A percentile compares a stretch with the other conserved stretches of the same genome.
Conservation (phyloP, 2,113 vertebrate genomes). For the Holacanthus passer region DNA sequence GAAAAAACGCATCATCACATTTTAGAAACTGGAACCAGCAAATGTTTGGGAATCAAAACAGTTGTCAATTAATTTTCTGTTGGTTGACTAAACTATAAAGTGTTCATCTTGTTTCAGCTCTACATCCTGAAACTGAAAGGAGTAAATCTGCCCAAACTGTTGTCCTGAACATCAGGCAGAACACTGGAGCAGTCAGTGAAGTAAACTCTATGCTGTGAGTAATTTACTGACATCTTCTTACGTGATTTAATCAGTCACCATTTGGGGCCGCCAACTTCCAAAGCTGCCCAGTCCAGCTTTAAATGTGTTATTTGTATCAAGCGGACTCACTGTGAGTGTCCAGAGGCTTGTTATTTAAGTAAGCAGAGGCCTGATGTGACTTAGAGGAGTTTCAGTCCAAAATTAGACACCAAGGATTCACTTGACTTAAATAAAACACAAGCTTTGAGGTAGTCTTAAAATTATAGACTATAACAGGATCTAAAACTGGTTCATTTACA, state of each 20-base stretch:
- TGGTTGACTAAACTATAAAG: no score
- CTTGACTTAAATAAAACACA: no score
- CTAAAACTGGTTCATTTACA: neutral
- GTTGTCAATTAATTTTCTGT: no score
- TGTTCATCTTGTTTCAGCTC: no score
- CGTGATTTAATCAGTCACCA: neutral
- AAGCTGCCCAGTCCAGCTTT: constrained; percentile 2
- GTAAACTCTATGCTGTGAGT: neutral
- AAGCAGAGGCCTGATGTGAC: neutral
- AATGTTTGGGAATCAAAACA: no score
- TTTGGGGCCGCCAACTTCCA: neutral
- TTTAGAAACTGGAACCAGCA: no score
- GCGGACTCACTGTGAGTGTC: neutral
- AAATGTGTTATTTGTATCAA: neutral
- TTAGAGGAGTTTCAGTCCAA: neutral
- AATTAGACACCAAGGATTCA: constrained; percentile 9
- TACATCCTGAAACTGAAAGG: no score
- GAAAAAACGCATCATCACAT: no score
- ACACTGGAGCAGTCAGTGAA: neutral
- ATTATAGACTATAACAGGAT: neutral
- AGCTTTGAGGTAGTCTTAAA: neutral
- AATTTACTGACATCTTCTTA: constrained; percentile 10
- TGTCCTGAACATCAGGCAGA: neutral
- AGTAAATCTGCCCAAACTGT: no score
- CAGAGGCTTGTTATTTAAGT: constrained; percentile 1